Percentiles rank a stretch among this genome's conserved stretches.
These are phyloP conservation scores for Pomacea canaliculata DNA, from an alignment of 2,888 invertebrate species.

Conservation along the genomic window DNA sequence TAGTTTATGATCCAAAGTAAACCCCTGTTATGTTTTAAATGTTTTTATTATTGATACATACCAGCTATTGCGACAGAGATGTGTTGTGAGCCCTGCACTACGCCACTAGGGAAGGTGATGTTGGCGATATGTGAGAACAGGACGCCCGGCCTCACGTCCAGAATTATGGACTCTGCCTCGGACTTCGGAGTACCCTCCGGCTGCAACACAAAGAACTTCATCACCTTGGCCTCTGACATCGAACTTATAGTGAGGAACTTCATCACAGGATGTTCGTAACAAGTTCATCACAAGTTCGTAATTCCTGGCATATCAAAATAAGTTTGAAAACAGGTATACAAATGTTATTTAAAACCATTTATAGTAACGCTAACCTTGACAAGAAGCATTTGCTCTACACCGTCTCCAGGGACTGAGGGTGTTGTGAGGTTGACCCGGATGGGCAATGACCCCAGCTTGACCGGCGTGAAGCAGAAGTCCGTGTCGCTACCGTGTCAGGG, in stretches of 20 bases:
- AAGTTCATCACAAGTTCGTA: no score
- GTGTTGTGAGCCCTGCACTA: constrained; percentile 80
- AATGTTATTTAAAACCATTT: no score
- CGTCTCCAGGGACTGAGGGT: constrained; percentile 23
- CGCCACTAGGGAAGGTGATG: constrained; percentile 81
- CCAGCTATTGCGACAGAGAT: constrained; percentile 80
- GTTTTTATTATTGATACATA: constrained; percentile 26
- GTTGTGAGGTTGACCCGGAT: constrained; percentile 29
- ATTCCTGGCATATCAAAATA: no score
- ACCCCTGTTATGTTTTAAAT: no score
- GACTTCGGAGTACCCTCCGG: constrained; percentile 25
- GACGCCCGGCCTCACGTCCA: constrained; percentile 23
- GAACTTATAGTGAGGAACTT: no score
- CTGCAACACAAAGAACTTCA: constrained; percentile 2
- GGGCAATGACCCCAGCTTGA: constrained; percentile 8
- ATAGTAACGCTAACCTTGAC: constrained; percentile 13
- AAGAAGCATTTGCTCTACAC: constrained; percentile 22
- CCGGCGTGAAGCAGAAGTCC: constrained; percentile 30
- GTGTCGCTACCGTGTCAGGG: constrained; percentile 7
- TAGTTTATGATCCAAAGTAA: no score
- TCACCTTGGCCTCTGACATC: background rate
- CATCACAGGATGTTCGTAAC: no score
- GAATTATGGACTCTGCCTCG: constrained; percentile 2
- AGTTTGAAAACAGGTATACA: no score
- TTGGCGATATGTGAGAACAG: constrained; percentile 74